Percentiles rank a stretch among this genome's conserved stretches.
These are phyloP conservation scores for Rotaria socialis DNA, from an alignment of 2,888 invertebrate species.

Conservation along the genomic window DNA sequence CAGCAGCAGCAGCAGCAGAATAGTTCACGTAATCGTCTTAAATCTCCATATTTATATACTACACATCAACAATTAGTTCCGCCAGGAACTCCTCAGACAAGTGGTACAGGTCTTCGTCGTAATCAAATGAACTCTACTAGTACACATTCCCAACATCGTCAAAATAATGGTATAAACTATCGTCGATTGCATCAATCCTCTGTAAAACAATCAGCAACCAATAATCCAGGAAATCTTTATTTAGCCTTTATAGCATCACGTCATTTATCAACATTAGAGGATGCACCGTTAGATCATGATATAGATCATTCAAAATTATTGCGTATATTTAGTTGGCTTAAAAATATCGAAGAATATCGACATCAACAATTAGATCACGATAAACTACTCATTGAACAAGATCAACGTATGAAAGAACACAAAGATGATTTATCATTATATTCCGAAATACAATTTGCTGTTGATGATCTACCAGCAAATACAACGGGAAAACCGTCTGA, in stretches of 20 bases:
- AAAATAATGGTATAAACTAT: neutral
- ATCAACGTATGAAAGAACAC: slow-evolving; percentile 5
- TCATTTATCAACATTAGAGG: slow-evolving; percentile 15
- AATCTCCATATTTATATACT: neutral
- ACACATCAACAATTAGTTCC: slow-evolving; percentile 4
- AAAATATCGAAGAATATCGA: slow-evolving; percentile 12
- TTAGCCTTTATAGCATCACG: slow-evolving; percentile 14
- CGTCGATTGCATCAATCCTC: neutral
- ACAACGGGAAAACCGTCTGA: slow-evolving; percentile 3
- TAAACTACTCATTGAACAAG: slow-evolving; percentile 23
- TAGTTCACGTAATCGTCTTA: neutral
- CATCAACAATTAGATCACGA: slow-evolving; percentile 11
- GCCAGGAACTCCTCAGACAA: neutral
- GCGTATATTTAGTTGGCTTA: neutral
- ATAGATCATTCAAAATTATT: slow-evolving; percentile 26
- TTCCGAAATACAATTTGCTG: slow-evolving; percentile 30
- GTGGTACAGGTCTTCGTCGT: neutral
- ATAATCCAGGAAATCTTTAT: neutral
- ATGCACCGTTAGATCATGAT: neutral
- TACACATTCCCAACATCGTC: neutral
- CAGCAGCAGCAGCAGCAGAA: neutral
- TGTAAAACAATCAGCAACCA: neutral
- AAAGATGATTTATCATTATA: slow-evolving; percentile 23
- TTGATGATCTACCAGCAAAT: slow-evolving; percentile 27
- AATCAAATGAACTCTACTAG: neutral